These are phyloP conservation scores for Diglossa cyanea DNA, from an alignment of 2,797 vertebrate genomes.

Conservation along the genomic window DNA sequence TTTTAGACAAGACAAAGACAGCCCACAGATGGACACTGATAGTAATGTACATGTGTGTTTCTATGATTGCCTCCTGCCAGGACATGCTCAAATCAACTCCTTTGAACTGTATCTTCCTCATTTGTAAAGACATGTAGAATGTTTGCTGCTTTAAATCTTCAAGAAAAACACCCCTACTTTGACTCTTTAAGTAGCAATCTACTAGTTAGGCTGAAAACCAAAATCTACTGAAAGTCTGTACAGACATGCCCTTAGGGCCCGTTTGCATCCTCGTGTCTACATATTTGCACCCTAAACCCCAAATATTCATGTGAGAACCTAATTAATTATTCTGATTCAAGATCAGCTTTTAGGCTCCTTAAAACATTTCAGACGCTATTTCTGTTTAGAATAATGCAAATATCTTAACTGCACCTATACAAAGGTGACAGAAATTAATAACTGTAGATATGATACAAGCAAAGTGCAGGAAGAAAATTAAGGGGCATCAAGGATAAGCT, in stretches of 20 bases:
- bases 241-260: neutral
- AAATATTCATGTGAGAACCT: neutral
- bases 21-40: neutral
- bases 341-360: neutral
- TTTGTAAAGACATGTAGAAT: neutral
- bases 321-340: neutral
- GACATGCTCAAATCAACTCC: neutral
- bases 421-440: neutral
- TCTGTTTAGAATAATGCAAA: neutral
- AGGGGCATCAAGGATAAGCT: neutral
- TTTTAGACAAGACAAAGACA: neutral
- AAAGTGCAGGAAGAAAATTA: neutral
- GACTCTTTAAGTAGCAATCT: neutral
- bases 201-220: neutral
- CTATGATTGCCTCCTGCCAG: neutral
- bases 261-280: neutral
- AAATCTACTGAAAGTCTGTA: neutral
- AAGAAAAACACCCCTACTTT: neutral
- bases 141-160: neutral
- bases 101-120: neutral
- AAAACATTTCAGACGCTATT: neutral
- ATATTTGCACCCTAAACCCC: neutral
- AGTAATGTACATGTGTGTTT: fast-evolving
- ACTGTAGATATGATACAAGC: neutral
- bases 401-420: neutral